Evolutionary conservation across 2,113 vertebrate species (phyloP).

Genomic region (Fregetta grallaria): DNA sequence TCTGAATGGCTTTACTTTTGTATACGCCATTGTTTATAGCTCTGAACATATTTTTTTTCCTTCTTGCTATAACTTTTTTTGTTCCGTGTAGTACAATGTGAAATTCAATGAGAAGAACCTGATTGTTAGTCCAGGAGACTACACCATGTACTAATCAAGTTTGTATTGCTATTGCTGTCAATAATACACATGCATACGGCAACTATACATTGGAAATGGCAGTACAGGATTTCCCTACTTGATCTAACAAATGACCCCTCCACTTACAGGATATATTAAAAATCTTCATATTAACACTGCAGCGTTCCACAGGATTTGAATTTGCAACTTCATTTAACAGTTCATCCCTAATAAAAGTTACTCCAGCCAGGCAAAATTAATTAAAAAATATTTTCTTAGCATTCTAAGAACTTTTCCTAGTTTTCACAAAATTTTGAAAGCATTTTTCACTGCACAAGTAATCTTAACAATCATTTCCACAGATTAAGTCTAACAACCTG

Average conservation of each 20-base stretch:
- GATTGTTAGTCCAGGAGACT: not conserved
- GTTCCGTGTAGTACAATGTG: not conserved
- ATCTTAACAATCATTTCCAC: constrained; percentile 43
- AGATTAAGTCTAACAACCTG: constrained; percentile 55
- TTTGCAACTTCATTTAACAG: not conserved
- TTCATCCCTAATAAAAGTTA: not conserved
- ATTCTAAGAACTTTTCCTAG: constrained; percentile 1
- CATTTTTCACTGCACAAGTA: constrained; percentile 38
- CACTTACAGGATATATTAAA: not conserved
- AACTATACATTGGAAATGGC: not conserved
- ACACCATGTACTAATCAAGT: not conserved
- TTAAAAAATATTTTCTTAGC: not conserved
- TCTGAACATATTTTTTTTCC: not conserved
- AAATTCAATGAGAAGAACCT: not conserved
- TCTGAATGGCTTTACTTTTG: not conserved
- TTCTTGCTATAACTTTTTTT: not conserved
- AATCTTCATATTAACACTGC: not conserved
- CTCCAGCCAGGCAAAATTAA: not conserved
- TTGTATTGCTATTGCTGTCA: not conserved
- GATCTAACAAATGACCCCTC: not conserved
- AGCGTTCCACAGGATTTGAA: not conserved
- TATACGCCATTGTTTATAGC: not conserved
- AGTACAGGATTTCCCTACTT: not conserved
- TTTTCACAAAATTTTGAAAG: constrained; percentile 17
- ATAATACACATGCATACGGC: not conserved